Evolutionary conservation across 2,113 vertebrate species (phyloP), one percentile per base, ranked within the genome.

Genomic region (Anser brachyrhynchus): DNA sequence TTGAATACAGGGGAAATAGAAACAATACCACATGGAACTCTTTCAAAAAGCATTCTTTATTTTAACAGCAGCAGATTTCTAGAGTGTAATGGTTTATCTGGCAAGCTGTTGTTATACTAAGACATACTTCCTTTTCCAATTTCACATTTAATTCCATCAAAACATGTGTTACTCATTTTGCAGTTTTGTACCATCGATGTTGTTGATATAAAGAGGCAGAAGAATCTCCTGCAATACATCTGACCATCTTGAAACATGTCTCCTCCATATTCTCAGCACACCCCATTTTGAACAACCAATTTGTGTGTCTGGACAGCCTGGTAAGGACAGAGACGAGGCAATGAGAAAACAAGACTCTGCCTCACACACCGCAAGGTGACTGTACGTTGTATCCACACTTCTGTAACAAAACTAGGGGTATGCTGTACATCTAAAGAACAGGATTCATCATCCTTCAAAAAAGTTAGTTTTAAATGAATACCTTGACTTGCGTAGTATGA

Each of bases 351-450:
- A 19, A 28, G 59, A 11, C 41, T 11, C 1, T 80, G 13, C 21
- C 19, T 12, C 20, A 20, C 37, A 44, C 2, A 6, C 15, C 26
- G 15, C 33, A n/a, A 51, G 39, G 55, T 19, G 16, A 12, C 20
- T 0, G 41, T 8, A 16, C 0, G 0, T 4, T 9, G 39, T 2
- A 20, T 12, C 57, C 62, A 6, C 3, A 1, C 31, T 21, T 10
- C 13, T 35, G 14, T 16, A n/a, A 41, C 58, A 12, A 33, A 11
- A 26, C 16, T 2, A 37, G 29, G 19, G 21, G 9, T 9, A 4
- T 4, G 2, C 19, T 22, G 5, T 3, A 29, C 12, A 10, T 7
- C 21, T 20, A 39, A 72, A 66, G 20, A 41, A 70, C 23, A 18
- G n/a, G 49, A 67, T 49, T 43, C 21, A 9, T 17, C 10, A 0